These are phyloP conservation scores for Megalonaias nervosa DNA, from an alignment of 1,140 invertebrate species.

Conservation along the genomic window DNA sequence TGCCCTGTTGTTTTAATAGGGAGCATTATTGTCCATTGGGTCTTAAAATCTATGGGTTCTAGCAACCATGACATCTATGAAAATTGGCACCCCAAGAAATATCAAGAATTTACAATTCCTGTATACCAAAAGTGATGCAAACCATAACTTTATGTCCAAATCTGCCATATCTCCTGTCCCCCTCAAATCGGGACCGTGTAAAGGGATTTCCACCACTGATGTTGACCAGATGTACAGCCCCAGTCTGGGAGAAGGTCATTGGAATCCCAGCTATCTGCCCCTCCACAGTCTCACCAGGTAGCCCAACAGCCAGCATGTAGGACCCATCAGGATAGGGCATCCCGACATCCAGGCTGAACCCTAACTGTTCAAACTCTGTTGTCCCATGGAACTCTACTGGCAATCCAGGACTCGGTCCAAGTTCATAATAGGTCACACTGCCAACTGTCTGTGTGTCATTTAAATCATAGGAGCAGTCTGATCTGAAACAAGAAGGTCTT, in stretches of 20 bases:
- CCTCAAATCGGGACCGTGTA: slow-evolving; percentile 31
- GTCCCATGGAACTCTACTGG: slow-evolving; percentile 13
- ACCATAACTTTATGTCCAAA: slow-evolving; percentile 56
- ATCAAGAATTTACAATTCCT: background rate
- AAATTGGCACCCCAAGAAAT: background rate
- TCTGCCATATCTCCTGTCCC: slow-evolving; percentile 50
- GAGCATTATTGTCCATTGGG: background rate
- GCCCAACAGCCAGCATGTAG: slow-evolving; percentile 9
- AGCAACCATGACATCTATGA: background rate
- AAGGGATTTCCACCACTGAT: slow-evolving; percentile 27
- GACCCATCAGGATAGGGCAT: slow-evolving; percentile 31
- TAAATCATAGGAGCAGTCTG: slow-evolving; percentile 40
- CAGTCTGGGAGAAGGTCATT: slow-evolving; percentile 39
- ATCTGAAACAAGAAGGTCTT: slow-evolving; percentile 30
- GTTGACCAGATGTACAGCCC: slow-evolving; percentile 45
- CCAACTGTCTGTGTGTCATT: slow-evolving; percentile 51
- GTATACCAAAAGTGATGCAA: slow-evolving; percentile 8
- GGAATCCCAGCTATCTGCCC: slow-evolving; percentile 18
- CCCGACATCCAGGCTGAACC: slow-evolving; percentile 46
- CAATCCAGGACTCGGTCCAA: slow-evolving; percentile 9
- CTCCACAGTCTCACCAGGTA: slow-evolving; percentile 27
- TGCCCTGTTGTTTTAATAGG: background rate
- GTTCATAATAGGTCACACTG: slow-evolving; percentile 29
- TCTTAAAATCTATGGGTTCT: background rate
- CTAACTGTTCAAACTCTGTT: slow-evolving; percentile 38